Conservation (phyloP, 2,113 vertebrate genomes). For the Chunga burmeisteri region DNA sequence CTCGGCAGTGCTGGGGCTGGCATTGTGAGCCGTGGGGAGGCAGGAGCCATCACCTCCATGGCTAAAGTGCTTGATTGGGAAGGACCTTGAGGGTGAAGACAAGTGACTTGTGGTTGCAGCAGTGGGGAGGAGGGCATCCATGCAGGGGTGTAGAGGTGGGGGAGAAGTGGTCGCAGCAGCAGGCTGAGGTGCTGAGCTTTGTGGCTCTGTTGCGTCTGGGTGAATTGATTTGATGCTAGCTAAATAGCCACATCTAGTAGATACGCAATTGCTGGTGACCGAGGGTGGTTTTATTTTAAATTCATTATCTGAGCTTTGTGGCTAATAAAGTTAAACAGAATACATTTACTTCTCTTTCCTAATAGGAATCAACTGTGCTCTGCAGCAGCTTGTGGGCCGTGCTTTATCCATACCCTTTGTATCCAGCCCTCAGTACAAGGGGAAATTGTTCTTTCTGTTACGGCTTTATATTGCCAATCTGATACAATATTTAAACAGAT, state of each 20-base stretch:
- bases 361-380: constrained; percentile 7
- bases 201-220: not conserved
- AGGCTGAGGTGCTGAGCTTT: not conserved
- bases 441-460: constrained; percentile 33
- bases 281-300: constrained; percentile 47
- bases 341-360: constrained; percentile 40
- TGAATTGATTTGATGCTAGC: constrained; percentile 21
- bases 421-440: not conserved
- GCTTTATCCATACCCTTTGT: not conserved
- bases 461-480: constrained; percentile 45
- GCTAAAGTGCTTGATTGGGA: not conserved
- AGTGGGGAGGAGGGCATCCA: not conserved
- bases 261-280: constrained; percentile 20
- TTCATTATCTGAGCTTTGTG: constrained; percentile 49
- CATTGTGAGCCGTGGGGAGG: accelerated
- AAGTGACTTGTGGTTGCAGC: not conserved
- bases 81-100: not conserved
- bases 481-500: constrained; percentile 59
- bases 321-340: constrained; percentile 55
- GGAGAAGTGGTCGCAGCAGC: not conserved
- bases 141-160: not conserved
- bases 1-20: not conserved
- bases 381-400: not conserved
- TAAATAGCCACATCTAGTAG: not conserved
- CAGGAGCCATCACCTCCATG: not conserved